Evolutionary conservation across 37 sponge, comb jelly and placozoan genomes (phyloP), one percentile per base, ranked within the genome.

Genomic region (Lycopodina hypogea): DNA sequence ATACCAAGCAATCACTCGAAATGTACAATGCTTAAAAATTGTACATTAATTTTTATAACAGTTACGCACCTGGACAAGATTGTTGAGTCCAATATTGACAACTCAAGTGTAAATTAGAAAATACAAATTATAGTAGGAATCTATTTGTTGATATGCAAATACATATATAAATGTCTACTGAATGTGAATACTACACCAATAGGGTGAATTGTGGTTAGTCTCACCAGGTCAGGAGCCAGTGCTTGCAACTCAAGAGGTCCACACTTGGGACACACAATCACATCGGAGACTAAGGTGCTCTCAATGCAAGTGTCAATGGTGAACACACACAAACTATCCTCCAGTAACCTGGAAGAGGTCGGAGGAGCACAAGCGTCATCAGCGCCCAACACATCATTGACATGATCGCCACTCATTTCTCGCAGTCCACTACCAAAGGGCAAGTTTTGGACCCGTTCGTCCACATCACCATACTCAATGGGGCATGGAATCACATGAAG

Each of bases 141-240:
- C n/a, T n/a, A n/a, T n/a, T n/a, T n/a, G n/a, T n/a, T n/a, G n/a
- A n/a, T n/a, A n/a, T n/a, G n/a, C n/a, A n/a, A n/a, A n/a, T n/a
- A n/a, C n/a, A n/a, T n/a, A n/a, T n/a, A n/a, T n/a, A n/a, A n/a
- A n/a, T n/a, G n/a, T n/a, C n/a, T n/a, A n/a, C n/a, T n/a, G n/a
- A n/a, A n/a, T n/a, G n/a, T n/a, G n/a, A n/a, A n/a, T n/a, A n/a
- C n/a, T n/a, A n/a, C n/a, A n/a, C n/a, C n/a, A n/a, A n/a, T n/a
- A n/a, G n/a, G n/a, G n/a, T n/a, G n/a, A n/a, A n/a, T n/a, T n/a
- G n/a, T n/a, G n/a, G n/a, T n/a, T n/a, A n/a, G n/a, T n/a, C 89
- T 83, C 37, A 88, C 89, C 69, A 88, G 51, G 40, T 88, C 89
- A 8, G 89, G 89, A 3, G 73, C 80, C 0, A 88, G 68, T 37